phyloP scores from a whole-genome alignment of 2,113 vertebrate species.

The Dipodomys merriami region DNA sequence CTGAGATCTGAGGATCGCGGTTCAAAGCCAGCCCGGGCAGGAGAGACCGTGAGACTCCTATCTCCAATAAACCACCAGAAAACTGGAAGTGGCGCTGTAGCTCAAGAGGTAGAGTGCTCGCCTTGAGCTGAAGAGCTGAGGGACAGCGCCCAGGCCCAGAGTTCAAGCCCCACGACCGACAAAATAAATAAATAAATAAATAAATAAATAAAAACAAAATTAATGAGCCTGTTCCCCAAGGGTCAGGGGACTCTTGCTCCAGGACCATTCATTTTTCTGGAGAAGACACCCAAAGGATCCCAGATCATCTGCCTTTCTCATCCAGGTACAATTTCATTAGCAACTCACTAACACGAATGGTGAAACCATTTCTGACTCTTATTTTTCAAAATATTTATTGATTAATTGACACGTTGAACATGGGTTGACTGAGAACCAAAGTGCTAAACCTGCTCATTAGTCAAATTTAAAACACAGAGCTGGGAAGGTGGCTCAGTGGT shows the following conservation, averaged over 20 bases:
- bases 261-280: conserved; percentile 51
- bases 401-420: conserved; percentile 71
- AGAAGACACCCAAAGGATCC: neutral
- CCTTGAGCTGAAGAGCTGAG: too few species aligned
- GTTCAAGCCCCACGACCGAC: too few species aligned
- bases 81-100: too few species aligned
- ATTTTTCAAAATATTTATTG: conserved; percentile 71
- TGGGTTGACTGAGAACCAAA: conserved; percentile 70
- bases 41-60: too few species aligned
- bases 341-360: conserved; percentile 57
- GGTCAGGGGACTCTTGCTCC: neutral
- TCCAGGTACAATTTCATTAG: conserved; percentile 24
- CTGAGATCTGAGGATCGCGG: too few species aligned
- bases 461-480: conserved; percentile 55
- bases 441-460: conserved; percentile 72
- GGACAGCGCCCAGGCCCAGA: too few species aligned
- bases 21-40: too few species aligned
- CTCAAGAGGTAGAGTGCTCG: too few species aligned
- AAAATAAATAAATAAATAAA: too few species aligned
- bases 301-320: neutral
- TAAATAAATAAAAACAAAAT: neutral
- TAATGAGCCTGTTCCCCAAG: neutral
- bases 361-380: conserved; percentile 63
- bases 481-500: too few species aligned
- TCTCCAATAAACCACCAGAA: too few species aligned